A percentile compares a stretch with the other conserved stretches of the same genome.
phyloP scores from a whole-genome alignment of 2,113 vertebrate genomes.

The Lasiurus cinereus region DNA sequence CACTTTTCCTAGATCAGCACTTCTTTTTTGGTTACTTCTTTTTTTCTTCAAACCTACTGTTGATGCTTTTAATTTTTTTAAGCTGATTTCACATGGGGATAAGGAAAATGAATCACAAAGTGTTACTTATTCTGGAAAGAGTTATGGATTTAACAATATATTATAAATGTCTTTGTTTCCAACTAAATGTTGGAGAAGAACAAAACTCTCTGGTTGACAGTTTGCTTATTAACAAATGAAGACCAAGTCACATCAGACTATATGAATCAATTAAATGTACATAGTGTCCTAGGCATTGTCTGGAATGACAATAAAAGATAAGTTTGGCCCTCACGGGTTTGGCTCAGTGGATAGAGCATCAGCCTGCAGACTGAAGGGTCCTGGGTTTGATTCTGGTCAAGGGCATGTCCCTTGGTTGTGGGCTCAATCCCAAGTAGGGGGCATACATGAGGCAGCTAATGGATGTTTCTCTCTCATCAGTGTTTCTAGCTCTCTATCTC shows the following conservation, averaged over 20 bases:
- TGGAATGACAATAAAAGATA: not conserved
- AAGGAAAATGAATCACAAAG: not conserved
- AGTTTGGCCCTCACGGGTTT: not conserved
- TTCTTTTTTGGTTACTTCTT: not conserved
- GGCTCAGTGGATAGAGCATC: too few species aligned
- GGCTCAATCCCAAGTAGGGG: too few species aligned
- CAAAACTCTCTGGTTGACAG: not conserved
- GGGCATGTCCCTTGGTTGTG: too few species aligned
- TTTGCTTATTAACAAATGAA: not conserved
- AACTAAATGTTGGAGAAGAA: not conserved
- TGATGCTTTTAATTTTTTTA: not conserved
- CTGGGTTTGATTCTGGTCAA: too few species aligned
- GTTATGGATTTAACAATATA: not conserved
- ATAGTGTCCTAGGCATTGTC: not conserved
- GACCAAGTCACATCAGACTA: not conserved
- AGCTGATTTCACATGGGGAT: not conserved
- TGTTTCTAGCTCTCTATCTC: too few species aligned
- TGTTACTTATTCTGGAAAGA: not conserved
- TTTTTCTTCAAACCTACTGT: constrained; percentile 6
- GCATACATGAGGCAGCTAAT: too few species aligned
- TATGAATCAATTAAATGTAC: not conserved
- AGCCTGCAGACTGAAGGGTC: too few species aligned
- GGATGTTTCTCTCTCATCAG: too few species aligned
- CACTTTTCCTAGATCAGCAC: not conserved
- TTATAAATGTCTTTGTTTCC: not conserved